A percentile compares a stretch with the other conserved stretches of the same genome.
These are phyloP conservation scores for Arothron firmamentum DNA, from an alignment of 2,113 vertebrate genomes.

Conservation along the genomic window DNA sequence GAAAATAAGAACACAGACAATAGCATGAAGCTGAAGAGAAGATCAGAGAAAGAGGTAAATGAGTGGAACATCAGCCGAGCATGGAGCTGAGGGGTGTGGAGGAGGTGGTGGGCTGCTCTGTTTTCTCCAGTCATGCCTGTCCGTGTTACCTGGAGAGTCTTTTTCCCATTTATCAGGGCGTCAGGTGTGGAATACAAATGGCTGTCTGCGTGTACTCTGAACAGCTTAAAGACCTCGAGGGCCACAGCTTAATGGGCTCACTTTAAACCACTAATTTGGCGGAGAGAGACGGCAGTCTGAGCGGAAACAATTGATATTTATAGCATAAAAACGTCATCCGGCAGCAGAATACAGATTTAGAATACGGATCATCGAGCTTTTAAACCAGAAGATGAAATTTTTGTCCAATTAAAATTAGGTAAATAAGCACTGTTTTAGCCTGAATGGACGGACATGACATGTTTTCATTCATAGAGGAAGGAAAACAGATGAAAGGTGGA, in stretches of 20 bases:
- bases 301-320: too few species aligned
- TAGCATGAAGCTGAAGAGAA: neutral
- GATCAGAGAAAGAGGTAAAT: slow-evolving; percentile 13
- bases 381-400: too few species aligned
- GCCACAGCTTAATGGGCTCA: slow-evolving; percentile 43
- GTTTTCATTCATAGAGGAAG: too few species aligned
- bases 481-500: too few species aligned
- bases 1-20: slow-evolving; percentile 9
- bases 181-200: slow-evolving; percentile 49
- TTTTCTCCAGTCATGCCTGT: slow-evolving; percentile 45
- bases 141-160: slow-evolving; percentile 41
- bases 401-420: too few species aligned
- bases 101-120: slow-evolving; percentile 22
- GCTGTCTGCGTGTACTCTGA: slow-evolving; percentile 17
- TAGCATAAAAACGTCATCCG: too few species aligned
- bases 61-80: neutral
- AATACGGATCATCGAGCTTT: too few species aligned
- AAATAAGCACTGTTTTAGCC: too few species aligned
- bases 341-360: too few species aligned
- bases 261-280: slow-evolving; percentile 36
- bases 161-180: slow-evolving; percentile 39
- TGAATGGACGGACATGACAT: too few species aligned
- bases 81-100: neutral
- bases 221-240: slow-evolving; percentile 28
- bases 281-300: slow-evolving; percentile 4